Evolutionary conservation across 2,113 vertebrate genomes (phyloP).

Genomic region (Pachyramphus minor): DNA sequence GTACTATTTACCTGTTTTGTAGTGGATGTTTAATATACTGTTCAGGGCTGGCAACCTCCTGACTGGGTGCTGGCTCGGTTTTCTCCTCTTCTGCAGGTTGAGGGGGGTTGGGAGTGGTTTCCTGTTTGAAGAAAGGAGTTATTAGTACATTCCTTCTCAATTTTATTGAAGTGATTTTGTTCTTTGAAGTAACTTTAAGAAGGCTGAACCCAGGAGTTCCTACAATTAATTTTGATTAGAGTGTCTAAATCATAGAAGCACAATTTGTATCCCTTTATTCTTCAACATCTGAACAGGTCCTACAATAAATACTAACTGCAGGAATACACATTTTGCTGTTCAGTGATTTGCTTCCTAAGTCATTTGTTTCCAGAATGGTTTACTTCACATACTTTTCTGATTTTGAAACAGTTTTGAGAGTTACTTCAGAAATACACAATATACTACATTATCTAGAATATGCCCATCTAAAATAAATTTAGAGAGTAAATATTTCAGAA

Average conservation of each 20-base stretch:
- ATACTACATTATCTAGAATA: not conserved
- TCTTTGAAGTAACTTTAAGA: not conserved
- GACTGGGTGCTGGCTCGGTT: conserved; percentile 73
- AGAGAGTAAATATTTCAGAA: not conserved
- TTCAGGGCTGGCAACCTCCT: conserved; percentile 86
- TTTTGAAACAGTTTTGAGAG: not conserved
- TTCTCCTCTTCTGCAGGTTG: conserved; percentile 85
- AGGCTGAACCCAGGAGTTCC: not conserved
- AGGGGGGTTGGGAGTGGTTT: conserved; percentile 80
- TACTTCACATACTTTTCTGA: not conserved
- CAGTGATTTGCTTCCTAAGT: not conserved
- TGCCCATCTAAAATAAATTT: not conserved
- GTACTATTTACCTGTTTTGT: conserved; percentile 87
- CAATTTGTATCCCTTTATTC: not conserved
- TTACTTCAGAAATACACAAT: not conserved
- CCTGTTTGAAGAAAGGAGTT: conserved; percentile 68
- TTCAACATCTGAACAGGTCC: not conserved
- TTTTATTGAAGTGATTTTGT: not conserved
- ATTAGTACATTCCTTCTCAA: not conserved
- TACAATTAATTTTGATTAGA: not conserved
- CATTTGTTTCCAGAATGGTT: not conserved
- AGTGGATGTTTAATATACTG: conserved; percentile 95
- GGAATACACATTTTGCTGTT: not conserved
- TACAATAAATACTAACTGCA: not conserved
- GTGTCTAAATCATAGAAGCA: not conserved